Evolutionary conservation across 2,797 vertebrate genomes (phyloP), one percentile per base, ranked within the genome.

Genomic region (Microctenopoma steveboyesi): DNA sequence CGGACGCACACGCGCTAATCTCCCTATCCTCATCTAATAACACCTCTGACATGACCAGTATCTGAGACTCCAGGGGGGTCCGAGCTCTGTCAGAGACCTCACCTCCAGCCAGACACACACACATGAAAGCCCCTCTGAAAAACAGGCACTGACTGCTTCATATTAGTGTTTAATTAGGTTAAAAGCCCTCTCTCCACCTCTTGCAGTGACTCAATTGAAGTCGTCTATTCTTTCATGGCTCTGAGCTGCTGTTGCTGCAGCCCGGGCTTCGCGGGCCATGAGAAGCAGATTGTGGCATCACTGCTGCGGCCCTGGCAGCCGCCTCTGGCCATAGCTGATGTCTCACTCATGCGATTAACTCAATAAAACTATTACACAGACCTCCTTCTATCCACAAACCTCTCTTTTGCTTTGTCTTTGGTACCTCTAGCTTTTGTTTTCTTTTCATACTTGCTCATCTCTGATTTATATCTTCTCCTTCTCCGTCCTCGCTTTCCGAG

Each of bases 121-220:
- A 85, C 70, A 81, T 65, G 45, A 78, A 87, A 73, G 74, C 49
- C 63, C 66, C 65, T 46, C 43, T 78, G 89, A 86, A 88, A 81
- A 85, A 9, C 75, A 75, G 77, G 76, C 76, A 35, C 78, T 76
- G 91, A 92, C 93, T 94, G 94, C 93, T 94, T 94, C 84, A 60
- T 87, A 93, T 95, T 94, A 95, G 91, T 67, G 65, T 91, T 90
- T 93, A 93, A 94, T 94, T 87, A 90, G 91, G 91, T 95, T 95
- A 93, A 90, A 92, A 80, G 62, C 30, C 39, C 78, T 82, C 79
- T 81, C 81, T 72, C 66, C 67, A 72, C 84, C 75, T 69, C 72
- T 56, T 37, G 15, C 86, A 89, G 83, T 83, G 90, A 91, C 85
- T 88, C 89, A 90, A 83, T 87, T 92, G 91, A 92, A 91, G 90